Evolutionary conservation across 2,797 vertebrate species (phyloP), one percentile per base, ranked within the genome.

Genomic region (Martes flavigula): DNA sequence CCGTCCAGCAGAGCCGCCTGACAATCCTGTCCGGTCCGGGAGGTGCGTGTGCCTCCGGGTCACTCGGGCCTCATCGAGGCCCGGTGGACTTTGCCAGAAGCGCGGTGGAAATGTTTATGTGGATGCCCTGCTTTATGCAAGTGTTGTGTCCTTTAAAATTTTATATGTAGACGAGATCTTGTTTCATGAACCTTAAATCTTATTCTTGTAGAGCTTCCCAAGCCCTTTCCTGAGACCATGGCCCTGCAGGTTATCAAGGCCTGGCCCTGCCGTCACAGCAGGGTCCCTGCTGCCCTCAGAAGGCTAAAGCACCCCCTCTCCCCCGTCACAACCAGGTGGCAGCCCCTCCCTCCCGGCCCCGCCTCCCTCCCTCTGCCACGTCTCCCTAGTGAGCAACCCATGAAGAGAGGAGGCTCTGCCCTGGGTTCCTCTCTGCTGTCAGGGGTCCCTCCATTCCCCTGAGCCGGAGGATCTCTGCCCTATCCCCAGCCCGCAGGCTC

Each of bases 361-460:
- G 11, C 11, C 35, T 40, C 68, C 66, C 85, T 78, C 62, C 35
- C 38, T 88, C 18, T 18, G 4, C 25, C 86, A 21, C 4, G 1
- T 2, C 32, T 32, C 5, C 10, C 79, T 15, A 0, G 3, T 0
- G n/a, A 56, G 17, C 1, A 14, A 21, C 23, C 18, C 1, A 5
- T 5, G 7, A 40, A 38, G 35, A n/a, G 23, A n/a, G 1, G 1
- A 35, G 30, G 14, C 35, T 51, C 1, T 72, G 2, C n/a, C 7
- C 0, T 3, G 32, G 40, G n/a, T 20, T n/a, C 62, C 58, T 40
- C 38, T 89, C n/a, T 87, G 70, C 32, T 8, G 7, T 38, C 40
- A 35, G 48, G 51, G n/a, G 3, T 51, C 85, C 11, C 60, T 58
- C 75, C 7, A 12, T 23, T 56, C 10, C 27, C 58, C 23, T 6